Evolutionary conservation across 2,113 vertebrate species (phyloP).

Genomic region (Amazona guildingii): DNA sequence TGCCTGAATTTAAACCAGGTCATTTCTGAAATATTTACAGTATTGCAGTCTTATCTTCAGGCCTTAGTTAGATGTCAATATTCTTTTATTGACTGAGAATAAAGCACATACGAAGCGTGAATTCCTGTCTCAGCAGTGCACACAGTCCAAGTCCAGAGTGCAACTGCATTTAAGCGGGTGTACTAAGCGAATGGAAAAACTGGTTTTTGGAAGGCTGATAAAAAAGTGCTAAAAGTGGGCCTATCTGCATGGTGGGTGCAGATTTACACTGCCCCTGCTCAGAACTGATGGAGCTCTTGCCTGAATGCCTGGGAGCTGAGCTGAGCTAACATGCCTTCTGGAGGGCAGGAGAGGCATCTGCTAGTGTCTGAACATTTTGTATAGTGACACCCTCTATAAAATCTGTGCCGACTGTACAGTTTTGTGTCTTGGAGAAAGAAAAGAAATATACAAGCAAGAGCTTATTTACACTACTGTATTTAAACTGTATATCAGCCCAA

Average conservation of each 20-base stretch:
- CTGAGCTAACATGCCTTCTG: neutral
- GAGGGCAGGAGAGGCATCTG: neutral
- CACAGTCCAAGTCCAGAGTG: neutral
- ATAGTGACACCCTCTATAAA: neutral
- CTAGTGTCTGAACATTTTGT: neutral
- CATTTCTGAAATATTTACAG: neutral
- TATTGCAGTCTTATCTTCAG: neutral
- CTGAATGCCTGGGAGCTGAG: neutral
- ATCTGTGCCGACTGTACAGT: neutral
- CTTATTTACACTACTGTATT: neutral
- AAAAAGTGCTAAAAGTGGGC: neutral
- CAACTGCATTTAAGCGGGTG: neutral
- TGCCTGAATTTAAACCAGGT: neutral
- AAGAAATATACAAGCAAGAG: neutral
- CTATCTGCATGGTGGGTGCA: neutral
- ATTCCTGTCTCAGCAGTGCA: neutral
- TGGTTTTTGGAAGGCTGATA: neutral
- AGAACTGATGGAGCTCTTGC: neutral
- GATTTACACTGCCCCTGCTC: neutral
- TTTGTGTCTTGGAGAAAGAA: neutral
- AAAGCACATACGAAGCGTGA: neutral
- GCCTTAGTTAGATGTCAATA: neutral
- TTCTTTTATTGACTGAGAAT: neutral
- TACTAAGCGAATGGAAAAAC: neutral
- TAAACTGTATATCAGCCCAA: neutral